Conservation (phyloP, 2,113 vertebrate genomes). For the Trachemys scripta region DNA sequence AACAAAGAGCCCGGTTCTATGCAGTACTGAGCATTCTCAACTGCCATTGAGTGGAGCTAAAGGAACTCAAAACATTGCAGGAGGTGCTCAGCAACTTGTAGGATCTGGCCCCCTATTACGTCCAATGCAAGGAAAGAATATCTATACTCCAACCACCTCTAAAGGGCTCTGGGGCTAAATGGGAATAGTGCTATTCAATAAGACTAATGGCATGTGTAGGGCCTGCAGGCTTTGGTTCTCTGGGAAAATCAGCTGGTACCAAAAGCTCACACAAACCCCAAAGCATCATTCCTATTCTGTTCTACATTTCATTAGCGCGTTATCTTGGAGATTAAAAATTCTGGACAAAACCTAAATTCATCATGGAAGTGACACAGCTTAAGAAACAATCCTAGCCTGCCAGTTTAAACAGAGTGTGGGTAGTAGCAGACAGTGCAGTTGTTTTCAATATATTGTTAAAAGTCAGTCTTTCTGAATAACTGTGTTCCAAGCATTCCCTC, state of each 20-base stretch:
- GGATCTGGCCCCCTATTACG: rapidly evolving
- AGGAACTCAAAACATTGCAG: not conserved
- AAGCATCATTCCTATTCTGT: rapidly evolving
- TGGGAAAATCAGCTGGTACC: not conserved
- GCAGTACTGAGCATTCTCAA: not conserved
- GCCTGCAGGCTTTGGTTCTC: rapidly evolving
- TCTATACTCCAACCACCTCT: not conserved
- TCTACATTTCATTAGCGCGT: not conserved
- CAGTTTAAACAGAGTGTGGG: not conserved
- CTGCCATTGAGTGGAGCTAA: not conserved
- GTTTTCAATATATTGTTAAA: not conserved
- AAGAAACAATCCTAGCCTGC: not conserved
- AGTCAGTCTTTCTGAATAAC: not conserved
- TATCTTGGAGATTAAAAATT: not conserved
- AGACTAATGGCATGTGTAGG: not conserved
- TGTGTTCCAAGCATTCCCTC: not conserved
- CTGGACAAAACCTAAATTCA: not conserved
- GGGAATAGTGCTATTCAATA: not conserved
- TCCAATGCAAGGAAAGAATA: not conserved
- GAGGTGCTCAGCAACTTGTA: not conserved
- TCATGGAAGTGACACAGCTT: not conserved
- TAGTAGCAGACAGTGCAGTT: not conserved
- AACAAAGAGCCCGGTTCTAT: not conserved
- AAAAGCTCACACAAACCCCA: rapidly evolving
- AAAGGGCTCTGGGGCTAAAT: not conserved